Evolutionary conservation across 37 sponge, comb jelly and placozoan genomes (phyloP), one percentile per base, ranked within the genome.

Genomic region (Agelas oroides): DNA sequence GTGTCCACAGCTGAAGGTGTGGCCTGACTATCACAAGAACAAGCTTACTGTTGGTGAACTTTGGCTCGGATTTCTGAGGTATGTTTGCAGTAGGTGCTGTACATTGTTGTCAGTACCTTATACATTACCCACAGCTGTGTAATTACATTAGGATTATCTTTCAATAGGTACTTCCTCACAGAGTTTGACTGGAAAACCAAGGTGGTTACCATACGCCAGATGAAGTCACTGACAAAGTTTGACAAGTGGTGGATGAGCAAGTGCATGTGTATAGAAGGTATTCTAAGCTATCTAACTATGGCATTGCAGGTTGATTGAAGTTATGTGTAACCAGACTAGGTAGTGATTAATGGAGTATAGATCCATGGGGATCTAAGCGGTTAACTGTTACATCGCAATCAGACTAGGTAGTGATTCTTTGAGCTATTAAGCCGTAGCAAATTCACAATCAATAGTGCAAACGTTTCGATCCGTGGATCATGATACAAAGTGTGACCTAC

Each of bases 161-260:
- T 12, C 3, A 46, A 3, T 37, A 84, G 95, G 66, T 90, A 89
- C 60, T 93, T 71, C 57, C 27, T 66, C 6, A 68, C 25, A 14
- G 57, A 79, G 13, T 96, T 96, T 73, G 74, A 93, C 39, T 96
- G 91, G 91, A 53, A 61, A 17, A 59, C 38, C 24, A 34, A 90
- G 0, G 96, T 96, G 53, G 88, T 96, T 19, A 71, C 84, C 23
- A 86, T 92, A 25, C 64, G 77, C 72, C 91, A 79, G 61, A 31
- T 74, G 32, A 69, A 82, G 23, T 71, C 79, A 14, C 33, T 95
- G 30, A 53, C 87, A 32, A 96, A 93, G 75, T 84, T 96, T 87
- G 88, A 93, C 72, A 96, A 96, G 80, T 69, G 78, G 79, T 96
- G 96, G 96, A 57, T 67, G 30, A 46, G 35, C 61, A 96, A 89